Percentiles rank a stretch among this genome's conserved stretches.
Evolutionary conservation across 2,113 vertebrate genomes (phyloP).

Genomic region (Heptranchias perlo): DNA sequence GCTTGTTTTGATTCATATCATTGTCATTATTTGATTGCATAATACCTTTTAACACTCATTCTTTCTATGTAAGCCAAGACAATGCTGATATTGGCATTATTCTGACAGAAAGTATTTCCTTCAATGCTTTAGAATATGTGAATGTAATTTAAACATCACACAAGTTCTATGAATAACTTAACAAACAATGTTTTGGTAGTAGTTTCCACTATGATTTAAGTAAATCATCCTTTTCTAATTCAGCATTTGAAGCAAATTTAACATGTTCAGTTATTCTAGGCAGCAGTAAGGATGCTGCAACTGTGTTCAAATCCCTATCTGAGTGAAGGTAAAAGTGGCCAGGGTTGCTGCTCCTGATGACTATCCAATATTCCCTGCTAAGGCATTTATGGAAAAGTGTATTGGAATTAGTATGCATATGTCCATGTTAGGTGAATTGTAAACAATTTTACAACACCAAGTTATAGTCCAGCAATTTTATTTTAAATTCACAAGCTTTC

Average conservation of each 20-base stretch:
- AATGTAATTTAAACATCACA: background rate
- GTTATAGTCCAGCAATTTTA: no score
- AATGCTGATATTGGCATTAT: background rate
- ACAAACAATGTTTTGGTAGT: background rate
- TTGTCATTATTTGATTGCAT: background rate
- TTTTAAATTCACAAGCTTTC: no score
- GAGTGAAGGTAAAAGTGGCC: background rate
- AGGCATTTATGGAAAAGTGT: no score
- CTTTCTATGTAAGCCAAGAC: background rate
- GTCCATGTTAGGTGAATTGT: no score
- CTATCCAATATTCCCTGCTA: no score
- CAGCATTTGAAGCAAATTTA: background rate
- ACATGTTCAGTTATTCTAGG: background rate
- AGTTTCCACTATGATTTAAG: background rate
- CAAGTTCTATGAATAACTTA: constrained; percentile 15
- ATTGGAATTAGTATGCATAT: no score
- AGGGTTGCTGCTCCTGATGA: background rate
- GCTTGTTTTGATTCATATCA: constrained; percentile 20
- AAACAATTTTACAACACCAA: no score
- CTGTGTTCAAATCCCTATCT: background rate
- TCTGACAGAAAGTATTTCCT: constrained; percentile 20
- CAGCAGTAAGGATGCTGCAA: background rate
- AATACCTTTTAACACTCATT: background rate
- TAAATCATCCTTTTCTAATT: background rate
- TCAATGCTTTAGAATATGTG: background rate